Percentiles rank a stretch among this genome's conserved stretches.
phyloP scores from a whole-genome alignment of 2,888 invertebrate species.

The Brenthis ino region DNA sequence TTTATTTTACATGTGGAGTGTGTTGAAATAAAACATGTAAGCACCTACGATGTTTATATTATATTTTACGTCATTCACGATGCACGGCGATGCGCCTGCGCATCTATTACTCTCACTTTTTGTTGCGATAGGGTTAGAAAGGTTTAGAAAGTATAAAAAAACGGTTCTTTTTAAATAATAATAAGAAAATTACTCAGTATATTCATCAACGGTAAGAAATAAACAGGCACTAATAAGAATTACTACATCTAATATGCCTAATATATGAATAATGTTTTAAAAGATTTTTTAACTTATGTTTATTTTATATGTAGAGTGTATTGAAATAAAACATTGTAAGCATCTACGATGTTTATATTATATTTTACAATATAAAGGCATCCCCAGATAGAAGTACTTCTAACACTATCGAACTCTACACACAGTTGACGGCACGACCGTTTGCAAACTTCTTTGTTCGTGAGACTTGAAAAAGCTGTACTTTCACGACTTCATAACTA shows the following conservation, averaged over 20 bases:
- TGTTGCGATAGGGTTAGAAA: conserved; percentile 45
- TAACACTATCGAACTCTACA: conserved; percentile 39
- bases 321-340: too few species aligned
- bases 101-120: conserved; percentile 72
- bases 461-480: conserved; percentile 56
- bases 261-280: neutral
- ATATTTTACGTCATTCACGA: conserved; percentile 37
- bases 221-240: too few species aligned
- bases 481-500: conserved; percentile 66
- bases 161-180: neutral
- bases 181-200: neutral
- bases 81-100: conserved; percentile 55
- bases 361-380: neutral
- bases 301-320: too few species aligned
- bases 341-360: too few species aligned
- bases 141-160: conserved; percentile 32
- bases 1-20: too few species aligned
- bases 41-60: too few species aligned
- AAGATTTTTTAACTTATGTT: too few species aligned
- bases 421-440: conserved; percentile 22
- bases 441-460: conserved; percentile 60
- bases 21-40: too few species aligned
- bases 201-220: too few species aligned
- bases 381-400: neutral
- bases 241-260: neutral